Percentiles rank a stretch among this genome's conserved stretches.
Conservation (phyloP, 2,888 invertebrate genomes). For the Ichneumoninae sp. region DNA sequence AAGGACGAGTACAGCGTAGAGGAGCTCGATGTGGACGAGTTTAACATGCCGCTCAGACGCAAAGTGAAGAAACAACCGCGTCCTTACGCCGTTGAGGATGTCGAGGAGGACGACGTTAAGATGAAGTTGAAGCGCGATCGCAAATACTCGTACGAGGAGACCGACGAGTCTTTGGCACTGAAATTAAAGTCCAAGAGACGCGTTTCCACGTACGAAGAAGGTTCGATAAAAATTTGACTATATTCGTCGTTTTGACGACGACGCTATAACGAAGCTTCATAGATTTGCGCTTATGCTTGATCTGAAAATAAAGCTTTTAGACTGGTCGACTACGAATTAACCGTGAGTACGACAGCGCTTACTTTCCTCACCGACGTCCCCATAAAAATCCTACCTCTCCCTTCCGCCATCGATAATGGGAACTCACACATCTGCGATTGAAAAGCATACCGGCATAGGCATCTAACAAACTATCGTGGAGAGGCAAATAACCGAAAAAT, state of each 20-base stretch:
- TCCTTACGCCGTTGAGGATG: slow-evolving; percentile 85
- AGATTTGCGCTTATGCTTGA: slow-evolving; percentile 56
- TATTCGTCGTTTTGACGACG: slow-evolving; percentile 39
- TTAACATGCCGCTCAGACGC: slow-evolving; percentile 81
- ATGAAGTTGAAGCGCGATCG: slow-evolving; percentile 84
- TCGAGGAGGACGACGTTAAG: slow-evolving; percentile 85
- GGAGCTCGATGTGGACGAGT: slow-evolving; percentile 81
- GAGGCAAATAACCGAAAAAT: slow-evolving; percentile 55
- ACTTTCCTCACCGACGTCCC: slow-evolving; percentile 43
- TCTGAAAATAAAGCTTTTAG: slow-evolving; percentile 61
- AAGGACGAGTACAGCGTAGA: slow-evolving; percentile 85
- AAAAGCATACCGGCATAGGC: slow-evolving; percentile 82
- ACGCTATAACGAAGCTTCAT: slow-evolving; percentile 70
- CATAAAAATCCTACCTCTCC: slow-evolving; percentile 54
- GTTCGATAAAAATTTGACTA: slow-evolving; percentile 83
- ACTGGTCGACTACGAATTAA: slow-evolving; percentile 53
- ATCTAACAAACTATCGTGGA: slow-evolving; percentile 65
- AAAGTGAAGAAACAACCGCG: slow-evolving; percentile 77
- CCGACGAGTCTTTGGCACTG: slow-evolving; percentile 89
- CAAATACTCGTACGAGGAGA: slow-evolving; percentile 84
- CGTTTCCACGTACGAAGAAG: slow-evolving; percentile 89
- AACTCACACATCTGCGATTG: slow-evolving; percentile 71
- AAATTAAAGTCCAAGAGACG: slow-evolving; percentile 90
- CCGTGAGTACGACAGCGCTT: slow-evolving; percentile 73
- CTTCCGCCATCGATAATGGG: slow-evolving; percentile 64